A percentile compares a stretch with the other conserved stretches of the same genome.
Conservation (phyloP, 2,888 invertebrate species). For the Caenorhabditis sp. region DNA sequence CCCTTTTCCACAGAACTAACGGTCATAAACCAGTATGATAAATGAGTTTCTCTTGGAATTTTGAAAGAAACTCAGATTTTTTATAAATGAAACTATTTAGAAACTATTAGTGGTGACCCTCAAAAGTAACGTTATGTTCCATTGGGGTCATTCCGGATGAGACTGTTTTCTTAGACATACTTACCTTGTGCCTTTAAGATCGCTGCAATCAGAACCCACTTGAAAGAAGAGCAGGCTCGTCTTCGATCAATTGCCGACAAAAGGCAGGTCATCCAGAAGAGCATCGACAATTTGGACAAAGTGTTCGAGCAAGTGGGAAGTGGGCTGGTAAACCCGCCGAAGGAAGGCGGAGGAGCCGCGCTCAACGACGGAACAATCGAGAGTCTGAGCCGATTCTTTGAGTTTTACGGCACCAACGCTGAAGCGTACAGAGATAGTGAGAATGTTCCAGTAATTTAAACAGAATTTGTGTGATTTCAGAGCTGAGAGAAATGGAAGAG, state of each 20-base stretch:
- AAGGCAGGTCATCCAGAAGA: conserved; percentile 11
- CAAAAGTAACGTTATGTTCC: no score
- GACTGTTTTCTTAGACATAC: not conserved
- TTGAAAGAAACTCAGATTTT: no score
- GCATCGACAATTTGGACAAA: conserved; percentile 22
- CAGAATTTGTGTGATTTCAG: not conserved
- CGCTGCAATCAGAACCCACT: not conserved
- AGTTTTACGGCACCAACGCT: conserved; percentile 57
- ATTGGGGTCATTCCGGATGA: not conserved
- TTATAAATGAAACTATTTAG: no score
- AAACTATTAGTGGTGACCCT: no score
- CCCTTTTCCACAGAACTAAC: no score
- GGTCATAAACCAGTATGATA: no score
- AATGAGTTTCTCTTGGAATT: not conserved
- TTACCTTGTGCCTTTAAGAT: not conserved
- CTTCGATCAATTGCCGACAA: conserved; percentile 8
- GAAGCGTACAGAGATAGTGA: conserved; percentile 33
- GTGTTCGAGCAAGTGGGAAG: conserved; percentile 30
- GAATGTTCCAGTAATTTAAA: not conserved
- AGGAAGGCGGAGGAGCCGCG: conserved; percentile 13
- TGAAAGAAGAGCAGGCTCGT: conserved; percentile 16
- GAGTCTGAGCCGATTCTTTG: conserved; percentile 63
- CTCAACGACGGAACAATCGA: conserved; percentile 55
- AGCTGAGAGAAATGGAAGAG: conserved; percentile 3
- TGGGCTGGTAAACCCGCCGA: conserved; percentile 46